Percentiles rank a stretch among this genome's conserved stretches.
Conservation (phyloP, 2,113 vertebrate genomes). For the Asarcornis scutulata region DNA sequence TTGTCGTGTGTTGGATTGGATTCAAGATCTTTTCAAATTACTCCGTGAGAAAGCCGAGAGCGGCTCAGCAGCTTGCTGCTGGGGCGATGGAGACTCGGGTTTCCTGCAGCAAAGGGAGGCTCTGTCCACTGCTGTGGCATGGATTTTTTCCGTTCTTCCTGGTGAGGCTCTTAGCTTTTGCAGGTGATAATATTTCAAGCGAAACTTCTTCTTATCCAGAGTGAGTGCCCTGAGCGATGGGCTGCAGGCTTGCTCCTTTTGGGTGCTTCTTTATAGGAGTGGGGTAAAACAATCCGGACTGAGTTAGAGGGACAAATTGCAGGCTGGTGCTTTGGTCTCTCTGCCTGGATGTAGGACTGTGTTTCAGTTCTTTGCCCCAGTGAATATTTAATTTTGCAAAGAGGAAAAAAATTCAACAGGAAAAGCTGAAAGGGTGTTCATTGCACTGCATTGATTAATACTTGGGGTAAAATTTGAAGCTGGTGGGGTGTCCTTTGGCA, state of each 20-base stretch:
- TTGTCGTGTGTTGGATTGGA: neutral
- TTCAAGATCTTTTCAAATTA: neutral
- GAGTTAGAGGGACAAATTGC: neutral
- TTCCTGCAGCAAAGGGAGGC: neutral
- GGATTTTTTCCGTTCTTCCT: neutral
- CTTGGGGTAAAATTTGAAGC: neutral
- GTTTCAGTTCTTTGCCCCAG: neutral
- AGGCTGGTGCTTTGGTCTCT: neutral
- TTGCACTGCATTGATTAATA: neutral
- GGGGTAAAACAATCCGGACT: accelerated
- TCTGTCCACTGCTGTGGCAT: neutral
- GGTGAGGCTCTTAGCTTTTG: neutral
- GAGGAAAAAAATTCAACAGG: neutral
- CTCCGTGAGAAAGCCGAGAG: neutral
- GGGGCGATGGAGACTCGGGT: accelerated
- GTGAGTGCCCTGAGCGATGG: accelerated
- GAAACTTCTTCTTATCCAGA: neutral
- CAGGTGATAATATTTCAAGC: neutral
- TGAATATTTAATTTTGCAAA: neutral
- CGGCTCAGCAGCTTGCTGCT: neutral
- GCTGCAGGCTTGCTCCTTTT: neutral
- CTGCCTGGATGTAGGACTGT: neutral
- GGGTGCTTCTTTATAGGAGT: neutral
- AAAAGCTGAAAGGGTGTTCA: neutral
- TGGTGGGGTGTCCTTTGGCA: neutral